Evolutionary conservation across 2,888 invertebrate species (phyloP).

Genomic region (Pristionchus exspectatus): DNA sequence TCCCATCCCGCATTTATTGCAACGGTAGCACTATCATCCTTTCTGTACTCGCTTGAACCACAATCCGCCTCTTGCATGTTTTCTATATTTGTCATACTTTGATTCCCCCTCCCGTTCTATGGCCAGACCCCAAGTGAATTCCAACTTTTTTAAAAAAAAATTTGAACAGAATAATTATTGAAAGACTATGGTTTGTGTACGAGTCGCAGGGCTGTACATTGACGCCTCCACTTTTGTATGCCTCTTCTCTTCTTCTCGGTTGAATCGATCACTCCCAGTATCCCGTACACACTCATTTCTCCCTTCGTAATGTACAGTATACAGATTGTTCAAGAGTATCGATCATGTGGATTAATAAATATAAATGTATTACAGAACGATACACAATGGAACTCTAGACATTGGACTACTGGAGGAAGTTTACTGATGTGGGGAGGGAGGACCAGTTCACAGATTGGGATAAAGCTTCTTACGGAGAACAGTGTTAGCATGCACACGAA

Average conservation of each 20-base stretch:
- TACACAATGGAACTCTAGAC: background rate
- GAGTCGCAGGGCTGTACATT: constrained; percentile 48
- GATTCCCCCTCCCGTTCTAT: background rate
- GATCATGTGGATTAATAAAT: constrained; percentile 40
- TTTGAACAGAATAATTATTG: background rate
- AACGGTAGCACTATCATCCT: background rate
- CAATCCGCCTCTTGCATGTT: background rate
- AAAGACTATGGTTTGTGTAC: constrained; percentile 30
- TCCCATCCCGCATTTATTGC: background rate
- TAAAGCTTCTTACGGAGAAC: constrained; percentile 37
- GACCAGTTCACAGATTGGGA: constrained; percentile 4
- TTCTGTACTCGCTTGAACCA: background rate
- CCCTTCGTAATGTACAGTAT: constrained; percentile 21
- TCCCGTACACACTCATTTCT: no score
- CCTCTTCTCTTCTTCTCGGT: background rate
- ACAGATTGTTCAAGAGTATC: constrained; percentile 46
- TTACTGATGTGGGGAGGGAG: background rate
- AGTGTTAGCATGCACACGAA: constrained; percentile 40
- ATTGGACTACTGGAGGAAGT: background rate
- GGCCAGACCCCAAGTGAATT: background rate
- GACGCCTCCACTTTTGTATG: background rate
- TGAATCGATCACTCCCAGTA: background rate
- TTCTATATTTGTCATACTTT: constrained; percentile 36
- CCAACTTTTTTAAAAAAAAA: background rate
- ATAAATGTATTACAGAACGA: background rate